Percentiles rank a stretch among this genome's conserved stretches.
Conservation (phyloP, 2,113 vertebrate genomes). For the Rallus limicola region DNA sequence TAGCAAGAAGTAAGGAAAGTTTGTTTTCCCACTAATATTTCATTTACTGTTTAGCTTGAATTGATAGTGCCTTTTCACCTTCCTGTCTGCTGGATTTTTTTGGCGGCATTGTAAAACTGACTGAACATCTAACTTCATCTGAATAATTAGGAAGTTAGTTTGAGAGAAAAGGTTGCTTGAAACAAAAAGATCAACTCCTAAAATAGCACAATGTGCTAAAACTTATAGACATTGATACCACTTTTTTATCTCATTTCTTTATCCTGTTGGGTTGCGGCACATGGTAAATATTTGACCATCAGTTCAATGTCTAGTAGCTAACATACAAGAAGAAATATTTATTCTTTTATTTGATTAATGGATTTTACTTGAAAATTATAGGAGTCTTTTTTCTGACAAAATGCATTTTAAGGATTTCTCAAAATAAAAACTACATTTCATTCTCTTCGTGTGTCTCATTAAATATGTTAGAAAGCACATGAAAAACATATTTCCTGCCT, state of each 20-base stretch:
- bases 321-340: not conserved
- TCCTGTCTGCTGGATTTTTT: slow-evolving; percentile 29
- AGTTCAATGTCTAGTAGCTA: not conserved
- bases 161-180: not conserved
- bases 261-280: not conserved
- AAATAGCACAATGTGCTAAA: not conserved
- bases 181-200: not conserved
- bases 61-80: slow-evolving; percentile 59
- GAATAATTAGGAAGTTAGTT: not conserved
- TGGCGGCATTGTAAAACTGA: not conserved
- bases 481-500: not conserved
- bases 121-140: not conserved
- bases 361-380: not conserved
- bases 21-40: slow-evolving; percentile 77
- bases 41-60: slow-evolving; percentile 61
- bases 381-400: not conserved
- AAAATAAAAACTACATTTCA: not conserved
- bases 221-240: not conserved
- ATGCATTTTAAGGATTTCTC: not conserved
- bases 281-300: not conserved
- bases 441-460: not conserved
- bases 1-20: slow-evolving; percentile 64
- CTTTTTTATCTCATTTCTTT: not conserved
- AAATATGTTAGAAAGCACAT: not conserved
- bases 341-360: not conserved